Conservation (phyloP, 35 echinoderm and acorn worm species). For the Amphiura filiformis region DNA sequence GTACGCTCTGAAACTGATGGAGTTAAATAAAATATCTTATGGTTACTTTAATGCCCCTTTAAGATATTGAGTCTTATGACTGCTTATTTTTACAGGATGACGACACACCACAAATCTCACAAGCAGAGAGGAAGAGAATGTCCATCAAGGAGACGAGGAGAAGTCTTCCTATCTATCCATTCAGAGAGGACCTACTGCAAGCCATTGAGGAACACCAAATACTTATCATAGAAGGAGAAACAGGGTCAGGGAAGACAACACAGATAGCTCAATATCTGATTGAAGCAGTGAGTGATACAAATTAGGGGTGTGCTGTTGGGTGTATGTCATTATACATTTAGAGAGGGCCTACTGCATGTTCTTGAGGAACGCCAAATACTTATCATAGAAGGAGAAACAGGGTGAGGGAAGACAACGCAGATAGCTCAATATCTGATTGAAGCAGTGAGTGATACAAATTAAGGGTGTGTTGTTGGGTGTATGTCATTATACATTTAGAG, state of each 20-base stretch:
- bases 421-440: conserved; percentile 94
- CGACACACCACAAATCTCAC: conserved; percentile 57
- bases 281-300: conserved; percentile 77
- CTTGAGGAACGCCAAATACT: conserved; percentile 83
- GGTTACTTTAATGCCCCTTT: too few species aligned
- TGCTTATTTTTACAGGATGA: conserved; percentile 33
- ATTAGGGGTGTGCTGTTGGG: too few species aligned
- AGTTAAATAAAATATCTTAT: too few species aligned
- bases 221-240: conserved; percentile 94
- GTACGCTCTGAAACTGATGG: too few species aligned
- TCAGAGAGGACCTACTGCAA: conserved; percentile 81
- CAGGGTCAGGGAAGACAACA: conserved; percentile 96
- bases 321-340: conserved; percentile 85
- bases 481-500: conserved; percentile 84
- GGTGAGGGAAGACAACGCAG: conserved; percentile 95
- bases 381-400: conserved; percentile 96
- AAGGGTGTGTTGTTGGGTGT: too few species aligned
- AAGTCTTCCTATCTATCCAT: conserved; percentile 84
- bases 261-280: conserved; percentile 94
- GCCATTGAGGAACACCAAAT: conserved; percentile 90
- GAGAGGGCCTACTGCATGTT: conserved; percentile 80
- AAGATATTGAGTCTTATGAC: too few species aligned
- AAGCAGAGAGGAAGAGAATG: conserved; percentile 74
- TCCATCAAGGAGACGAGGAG: conserved; percentile 77
- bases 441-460: conserved; percentile 68